Base-by-base conservation (phyloP, 2,113 vertebrate genomes). In the Podarcis cretensis region DNA sequence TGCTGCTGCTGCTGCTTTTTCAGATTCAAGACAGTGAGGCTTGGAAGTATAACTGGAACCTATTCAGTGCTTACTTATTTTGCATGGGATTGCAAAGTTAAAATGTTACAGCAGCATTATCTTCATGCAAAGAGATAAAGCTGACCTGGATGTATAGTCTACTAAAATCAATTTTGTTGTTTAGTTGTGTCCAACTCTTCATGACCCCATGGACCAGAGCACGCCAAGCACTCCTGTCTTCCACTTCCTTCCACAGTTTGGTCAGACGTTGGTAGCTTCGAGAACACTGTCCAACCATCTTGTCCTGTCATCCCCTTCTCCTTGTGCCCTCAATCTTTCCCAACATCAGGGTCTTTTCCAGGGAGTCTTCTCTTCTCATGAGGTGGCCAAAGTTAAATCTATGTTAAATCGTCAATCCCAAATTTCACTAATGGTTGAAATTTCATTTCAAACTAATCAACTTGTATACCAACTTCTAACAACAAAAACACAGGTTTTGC, bases 1-100 rank as follows among this genome's bases (percentile, higher is more conserved):
- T 54, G 48, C 10, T 20, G 54, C 81, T 43, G 5, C 35, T 76
- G 48, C 48, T 54, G 48, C 10, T 20, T 1, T 77, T 74, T 78
- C 59, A n/a, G 48, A n/a, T 82, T 3, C 65, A 16, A 13, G 1
- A 32, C 48, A 13, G 20, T 71, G 20, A 43, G 13, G 3, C 6
- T 75, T 40, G 32, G 13, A 0, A 0, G 6, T 21, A 66, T 21
- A 65, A 59, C n/a, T 20, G 2, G 13, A 27, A 48, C 40, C 21
- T 54, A 63, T 63, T 63, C 18, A 20, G 59, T 63, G 59, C 59
- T 63, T 63, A 18, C 59, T 4, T 20, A 63, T 63, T 63, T 14
- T 63, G 59, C 59, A 63, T 63, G 59, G 43, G 12, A 13, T 78
- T 54, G 76, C 14, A 78, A 25, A 40, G 1, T 30, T 30, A 78